phyloP scores from a whole-genome alignment of 30 jellyfish, hydroid and myxozoan species.

The Aurelia aurita region DNA sequence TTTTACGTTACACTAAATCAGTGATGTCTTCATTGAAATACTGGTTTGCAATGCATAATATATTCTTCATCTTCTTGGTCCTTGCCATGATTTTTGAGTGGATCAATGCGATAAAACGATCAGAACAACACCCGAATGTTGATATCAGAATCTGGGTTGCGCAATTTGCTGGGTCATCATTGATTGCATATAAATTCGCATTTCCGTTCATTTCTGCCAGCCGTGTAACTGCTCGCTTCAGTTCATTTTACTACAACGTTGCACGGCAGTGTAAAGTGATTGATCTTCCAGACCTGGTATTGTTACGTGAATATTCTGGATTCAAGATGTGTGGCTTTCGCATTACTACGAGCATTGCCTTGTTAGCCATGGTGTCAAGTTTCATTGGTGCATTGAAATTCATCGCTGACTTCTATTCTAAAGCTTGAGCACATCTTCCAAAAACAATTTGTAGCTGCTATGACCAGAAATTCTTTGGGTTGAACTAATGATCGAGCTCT shows the following conservation, averaged over 20 bases:
- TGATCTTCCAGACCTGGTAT: slow-evolving; percentile 24
- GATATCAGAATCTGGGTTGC: slow-evolving; percentile 19
- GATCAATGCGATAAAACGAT: slow-evolving; percentile 47
- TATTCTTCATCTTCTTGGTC: slow-evolving; percentile 30
- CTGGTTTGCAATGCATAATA: slow-evolving; percentile 51
- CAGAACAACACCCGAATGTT: slow-evolving; percentile 9
- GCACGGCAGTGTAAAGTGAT: slow-evolving; percentile 17
- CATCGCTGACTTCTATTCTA: slow-evolving; percentile 33
- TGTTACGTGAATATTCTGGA: slow-evolving; percentile 43
- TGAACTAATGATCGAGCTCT: too few species aligned
- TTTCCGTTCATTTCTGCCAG: slow-evolving; percentile 56
- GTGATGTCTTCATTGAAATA: slow-evolving; percentile 18
- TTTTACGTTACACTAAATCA: slow-evolving; percentile 14
- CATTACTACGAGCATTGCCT: slow-evolving; percentile 35
- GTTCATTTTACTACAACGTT: slow-evolving; percentile 33
- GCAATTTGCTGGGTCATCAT: slow-evolving; percentile 41
- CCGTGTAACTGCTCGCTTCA: slow-evolving; percentile 40
- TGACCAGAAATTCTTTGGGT: too few species aligned
- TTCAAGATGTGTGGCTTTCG: slow-evolving; percentile 42
- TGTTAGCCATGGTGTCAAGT: slow-evolving; percentile 40
- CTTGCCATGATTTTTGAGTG: slow-evolving; percentile 51
- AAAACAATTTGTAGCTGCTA: too few species aligned
- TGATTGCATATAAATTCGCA: slow-evolving; percentile 51
- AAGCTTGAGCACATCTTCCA: neutral
- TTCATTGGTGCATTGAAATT: slow-evolving; percentile 45